Base-by-base conservation (phyloP, 2,888 invertebrate species). In the Craniophora ligustri region DNA sequence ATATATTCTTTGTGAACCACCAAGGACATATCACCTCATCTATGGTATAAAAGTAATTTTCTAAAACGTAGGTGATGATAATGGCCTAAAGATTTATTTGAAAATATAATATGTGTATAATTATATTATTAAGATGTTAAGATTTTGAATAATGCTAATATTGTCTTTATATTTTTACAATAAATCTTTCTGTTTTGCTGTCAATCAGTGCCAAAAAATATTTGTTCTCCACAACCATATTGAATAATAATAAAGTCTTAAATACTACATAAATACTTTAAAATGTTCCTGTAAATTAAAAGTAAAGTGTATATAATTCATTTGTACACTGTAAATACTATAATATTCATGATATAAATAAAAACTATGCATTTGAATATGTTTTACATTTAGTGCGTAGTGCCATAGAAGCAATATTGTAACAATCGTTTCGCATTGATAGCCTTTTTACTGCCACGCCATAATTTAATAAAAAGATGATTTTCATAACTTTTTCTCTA, bases 1-100 rank as follows among this genome's bases (percentile, higher is more conserved):
- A 85, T 88, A 87, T 89, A 87, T 88, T 86, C 86, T 86, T 83
- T 86, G 88, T 86, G 78, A 85, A 82, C 88, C 88, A 89, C 89
- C 81, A 64, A 79, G 79, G 82, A 79, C 82, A 85, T 82, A 79
- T 81, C 78, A 79, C 88, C 91, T 91, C 92, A 88, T 91, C 92
- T 91, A 91, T 91, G 89, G 89, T 81, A 70, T 71, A 57, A 63
- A 47, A 49, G 38, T 56, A 46, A 62, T 63, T 60, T 61, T 66
- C 44, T 65, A 64, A 61, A 59, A 63, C 10, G 42, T 53, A 62
- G 45, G 68, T 58, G 56, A 57, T 64, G 26, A 51, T 60, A 54
- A 62, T 54, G 76, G 80, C 78, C 77, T 80, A 78, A 62, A 49
- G 49, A 57, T 61, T 47, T 53, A 56, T 60, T 49, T 48, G 49